Evolutionary conservation across 2,113 vertebrate genomes (phyloP).

Genomic region (Limanda limanda): DNA sequence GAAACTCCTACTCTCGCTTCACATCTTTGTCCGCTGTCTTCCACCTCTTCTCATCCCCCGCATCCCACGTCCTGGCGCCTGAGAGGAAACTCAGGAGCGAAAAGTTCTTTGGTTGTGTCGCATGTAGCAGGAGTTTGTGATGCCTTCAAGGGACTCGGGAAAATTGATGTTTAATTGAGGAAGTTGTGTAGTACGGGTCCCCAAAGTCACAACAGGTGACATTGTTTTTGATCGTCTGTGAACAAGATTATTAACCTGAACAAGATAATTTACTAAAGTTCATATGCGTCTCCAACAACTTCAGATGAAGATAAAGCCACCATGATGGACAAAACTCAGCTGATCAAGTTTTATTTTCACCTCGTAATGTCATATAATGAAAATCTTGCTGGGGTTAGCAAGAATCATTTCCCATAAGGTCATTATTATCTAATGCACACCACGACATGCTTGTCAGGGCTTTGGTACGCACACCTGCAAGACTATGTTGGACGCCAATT

Average conservation of each 20-base stretch:
- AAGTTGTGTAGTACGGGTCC: slow-evolving; percentile 2
- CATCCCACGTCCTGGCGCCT: slow-evolving; percentile 28
- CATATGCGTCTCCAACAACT: no score
- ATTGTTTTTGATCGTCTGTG: background rate
- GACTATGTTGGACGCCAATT: no score
- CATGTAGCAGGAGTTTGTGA: background rate
- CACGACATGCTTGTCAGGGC: no score
- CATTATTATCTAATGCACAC: no score
- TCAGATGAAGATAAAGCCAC: no score
- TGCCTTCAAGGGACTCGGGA: slow-evolving; percentile 27
- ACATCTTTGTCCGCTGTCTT: slow-evolving; percentile 31
- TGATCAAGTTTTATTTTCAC: no score
- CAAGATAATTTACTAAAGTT: no score
- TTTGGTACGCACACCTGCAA: no score
- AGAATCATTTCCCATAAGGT: no score
- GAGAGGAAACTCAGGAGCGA: background rate
- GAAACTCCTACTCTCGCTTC: background rate
- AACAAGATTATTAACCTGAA: background rate
- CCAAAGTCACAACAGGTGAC: background rate
- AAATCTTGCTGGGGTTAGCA: no score
- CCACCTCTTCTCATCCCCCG: slow-evolving; percentile 19
- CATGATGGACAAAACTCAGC: no score
- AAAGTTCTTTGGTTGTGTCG: slow-evolving; percentile 21
- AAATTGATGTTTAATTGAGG: fast-evolving
- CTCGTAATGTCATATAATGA: no score